These are phyloP conservation scores for Macroramphosus scolopax DNA, from an alignment of 2,797 vertebrate species.

Conservation along the genomic window DNA sequence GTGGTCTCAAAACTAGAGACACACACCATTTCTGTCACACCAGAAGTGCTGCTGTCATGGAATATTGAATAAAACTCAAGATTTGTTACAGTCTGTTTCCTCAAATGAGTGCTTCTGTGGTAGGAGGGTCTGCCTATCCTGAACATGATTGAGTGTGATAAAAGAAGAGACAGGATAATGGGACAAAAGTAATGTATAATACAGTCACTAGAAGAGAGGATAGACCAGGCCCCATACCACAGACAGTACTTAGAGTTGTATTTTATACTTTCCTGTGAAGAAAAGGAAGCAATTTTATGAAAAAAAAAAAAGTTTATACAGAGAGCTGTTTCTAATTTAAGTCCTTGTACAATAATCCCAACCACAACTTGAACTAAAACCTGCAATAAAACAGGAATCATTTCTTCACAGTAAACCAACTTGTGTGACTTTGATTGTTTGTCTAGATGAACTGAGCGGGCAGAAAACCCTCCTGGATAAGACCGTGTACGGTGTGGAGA, in stretches of 20 bases:
- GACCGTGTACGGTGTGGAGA: conserved; percentile 95
- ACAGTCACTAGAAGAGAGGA: too few relatives aligned
- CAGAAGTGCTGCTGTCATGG: too few relatives aligned
- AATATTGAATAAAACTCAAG: conserved; percentile 1
- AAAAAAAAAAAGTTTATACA: too few relatives aligned
- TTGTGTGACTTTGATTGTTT: background rate
- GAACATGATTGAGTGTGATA: conserved; percentile 37
- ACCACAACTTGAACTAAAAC: too few relatives aligned
- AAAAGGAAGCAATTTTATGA: too few relatives aligned
- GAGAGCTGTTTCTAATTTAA: background rate
- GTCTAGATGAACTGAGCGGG: conserved; percentile 83
- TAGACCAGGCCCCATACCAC: too few relatives aligned
- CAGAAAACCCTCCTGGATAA: conserved; percentile 84
- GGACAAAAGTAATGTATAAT: conserved; percentile 34
- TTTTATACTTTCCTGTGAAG: too few relatives aligned
- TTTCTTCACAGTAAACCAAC: too few relatives aligned
- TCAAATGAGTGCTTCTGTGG: conserved; percentile 6
- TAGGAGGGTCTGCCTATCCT: conserved; percentile 12
- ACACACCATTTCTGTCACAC: too few relatives aligned
- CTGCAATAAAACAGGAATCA: background rate
- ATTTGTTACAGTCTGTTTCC: conserved; percentile 21
- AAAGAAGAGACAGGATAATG: conserved; percentile 31
- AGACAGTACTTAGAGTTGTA: too few relatives aligned
- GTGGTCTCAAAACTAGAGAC: too few relatives aligned
- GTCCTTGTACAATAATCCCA: background rate